phyloP scores from a whole-genome alignment of 2,888 invertebrate genomes.

The Craniophora ligustri region DNA sequence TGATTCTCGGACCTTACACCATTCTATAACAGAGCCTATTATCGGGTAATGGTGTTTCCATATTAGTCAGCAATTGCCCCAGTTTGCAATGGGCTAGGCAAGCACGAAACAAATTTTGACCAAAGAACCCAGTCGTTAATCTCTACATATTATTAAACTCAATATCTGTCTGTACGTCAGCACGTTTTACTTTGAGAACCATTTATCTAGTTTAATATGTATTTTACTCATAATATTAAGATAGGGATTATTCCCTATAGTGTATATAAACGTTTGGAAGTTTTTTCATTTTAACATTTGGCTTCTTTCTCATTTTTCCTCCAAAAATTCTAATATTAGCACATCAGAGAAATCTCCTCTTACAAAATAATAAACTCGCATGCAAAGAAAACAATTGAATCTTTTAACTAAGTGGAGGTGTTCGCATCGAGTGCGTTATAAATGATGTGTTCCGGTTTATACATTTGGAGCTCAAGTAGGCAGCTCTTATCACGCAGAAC shows the following conservation, averaged over 20 bases:
- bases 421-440: constrained; percentile 70
- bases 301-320: too few relatives aligned
- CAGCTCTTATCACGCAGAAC: constrained; percentile 84
- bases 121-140: constrained; percentile 59
- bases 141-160: constrained; percentile 48
- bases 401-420: constrained; percentile 75
- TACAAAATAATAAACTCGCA: constrained; percentile 8
- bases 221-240: not conserved
- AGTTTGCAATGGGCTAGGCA: constrained; percentile 75
- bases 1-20: constrained; percentile 73
- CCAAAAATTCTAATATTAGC: not conserved
- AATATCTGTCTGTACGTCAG: constrained; percentile 35
- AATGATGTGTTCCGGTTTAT: constrained; percentile 77
- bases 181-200: constrained; percentile 34
- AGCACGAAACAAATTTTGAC: constrained; percentile 76
- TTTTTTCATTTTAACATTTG: too few relatives aligned
- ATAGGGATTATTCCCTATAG: too few relatives aligned
- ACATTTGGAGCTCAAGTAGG: constrained; percentile 78
- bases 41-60: constrained; percentile 77
- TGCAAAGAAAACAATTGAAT: constrained; percentile 76
- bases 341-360: not conserved
- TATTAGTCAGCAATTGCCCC: constrained; percentile 77
- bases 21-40: constrained; percentile 62
- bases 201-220: constrained; percentile 35
- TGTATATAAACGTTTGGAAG: too few relatives aligned